phyloP scores from a whole-genome alignment of 2,888 invertebrate species.

The Tiliacea aurago region DNA sequence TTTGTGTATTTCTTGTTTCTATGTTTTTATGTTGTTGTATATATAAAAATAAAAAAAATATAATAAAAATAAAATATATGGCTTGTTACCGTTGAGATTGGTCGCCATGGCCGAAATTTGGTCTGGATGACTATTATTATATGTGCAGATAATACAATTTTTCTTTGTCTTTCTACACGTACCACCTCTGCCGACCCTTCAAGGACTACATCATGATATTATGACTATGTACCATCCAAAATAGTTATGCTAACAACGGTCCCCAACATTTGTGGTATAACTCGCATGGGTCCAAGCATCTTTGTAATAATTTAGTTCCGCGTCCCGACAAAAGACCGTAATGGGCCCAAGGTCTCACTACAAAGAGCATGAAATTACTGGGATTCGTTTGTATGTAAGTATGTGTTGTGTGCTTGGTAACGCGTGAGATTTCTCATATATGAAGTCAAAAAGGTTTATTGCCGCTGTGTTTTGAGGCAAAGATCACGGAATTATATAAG shows the following conservation, averaged over 20 bases:
- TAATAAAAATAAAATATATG: too few species aligned
- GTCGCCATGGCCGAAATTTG: too few species aligned
- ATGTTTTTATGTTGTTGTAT: too few species aligned
- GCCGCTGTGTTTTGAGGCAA: not conserved
- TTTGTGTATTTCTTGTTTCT: too few species aligned
- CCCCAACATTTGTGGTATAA: not conserved
- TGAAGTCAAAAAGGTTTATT: constrained; percentile 1
- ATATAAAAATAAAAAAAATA: too few species aligned
- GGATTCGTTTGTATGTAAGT: constrained; percentile 11
- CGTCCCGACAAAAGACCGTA: constrained; percentile 19
- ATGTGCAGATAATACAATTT: not conserved
- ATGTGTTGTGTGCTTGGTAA: constrained; percentile 2
- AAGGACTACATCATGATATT: not conserved
- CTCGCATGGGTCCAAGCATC: not conserved
- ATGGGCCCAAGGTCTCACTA: constrained; percentile 21
- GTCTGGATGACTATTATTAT: too few species aligned
- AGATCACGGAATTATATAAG: not conserved
- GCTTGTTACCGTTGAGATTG: too few species aligned
- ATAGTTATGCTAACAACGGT: constrained; percentile 6
- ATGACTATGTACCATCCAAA: not conserved
- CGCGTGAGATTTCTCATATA: constrained; percentile 1
- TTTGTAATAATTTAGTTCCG: constrained; percentile 44
- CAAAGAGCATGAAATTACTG: constrained; percentile 44
- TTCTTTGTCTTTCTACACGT: not conserved
- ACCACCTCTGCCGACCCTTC: not conserved